Conservation (phyloP, 2,888 invertebrate species). For the Abrostola tripartita region DNA sequence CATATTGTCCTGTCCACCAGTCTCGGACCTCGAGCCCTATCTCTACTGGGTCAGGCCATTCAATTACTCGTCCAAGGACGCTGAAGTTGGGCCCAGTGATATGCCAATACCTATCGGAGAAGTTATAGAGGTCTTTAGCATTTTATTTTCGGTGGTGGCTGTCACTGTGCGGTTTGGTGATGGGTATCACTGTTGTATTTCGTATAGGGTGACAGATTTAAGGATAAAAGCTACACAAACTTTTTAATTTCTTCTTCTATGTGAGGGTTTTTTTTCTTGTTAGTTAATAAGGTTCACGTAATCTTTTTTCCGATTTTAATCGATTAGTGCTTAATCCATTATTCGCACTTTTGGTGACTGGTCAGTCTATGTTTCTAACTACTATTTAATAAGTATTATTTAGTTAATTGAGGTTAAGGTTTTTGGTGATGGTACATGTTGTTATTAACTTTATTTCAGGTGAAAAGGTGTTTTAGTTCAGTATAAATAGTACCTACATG, state of each 20-base stretch:
- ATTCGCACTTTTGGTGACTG: background rate
- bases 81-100: conserved; percentile 80
- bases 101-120: conserved; percentile 77
- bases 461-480: background rate
- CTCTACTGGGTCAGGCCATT: conserved; percentile 92
- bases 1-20: conserved; percentile 92
- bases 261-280: too few relatives aligned
- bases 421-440: conserved; percentile 52
- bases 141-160: conserved; percentile 71
- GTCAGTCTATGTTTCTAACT: background rate
- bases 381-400: background rate
- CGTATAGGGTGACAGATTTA: background rate
- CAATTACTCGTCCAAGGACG: conserved; percentile 76
- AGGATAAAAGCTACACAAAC: too few relatives aligned
- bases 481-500: background rate
- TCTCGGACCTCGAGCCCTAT: conserved; percentile 94
- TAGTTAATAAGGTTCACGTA: too few relatives aligned
- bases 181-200: conserved; percentile 34
- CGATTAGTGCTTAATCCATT: too few relatives aligned
- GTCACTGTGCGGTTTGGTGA: conserved; percentile 44
- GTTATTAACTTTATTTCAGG: conserved; percentile 16
- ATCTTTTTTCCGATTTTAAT: too few relatives aligned
- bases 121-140: conserved; percentile 78
- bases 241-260: too few relatives aligned
- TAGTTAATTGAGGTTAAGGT: conserved; percentile 43